These are phyloP conservation scores for Leptodirus hochenwartii DNA, from an alignment of 2,888 invertebrate genomes.

Conservation along the genomic window DNA sequence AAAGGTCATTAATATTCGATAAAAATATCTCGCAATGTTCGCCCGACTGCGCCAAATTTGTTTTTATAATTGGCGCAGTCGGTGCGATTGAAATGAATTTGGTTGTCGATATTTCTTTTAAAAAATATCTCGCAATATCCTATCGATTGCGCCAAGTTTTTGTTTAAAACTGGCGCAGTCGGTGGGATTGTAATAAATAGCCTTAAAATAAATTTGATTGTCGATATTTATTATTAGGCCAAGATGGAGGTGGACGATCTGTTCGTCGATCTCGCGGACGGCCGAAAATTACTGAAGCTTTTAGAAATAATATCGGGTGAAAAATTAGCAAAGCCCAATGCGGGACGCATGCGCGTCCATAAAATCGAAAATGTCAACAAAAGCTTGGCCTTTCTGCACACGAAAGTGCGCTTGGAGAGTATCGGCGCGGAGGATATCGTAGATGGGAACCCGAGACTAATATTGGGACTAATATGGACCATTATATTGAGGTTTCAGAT, in stretches of 20 bases:
- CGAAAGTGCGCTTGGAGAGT: conserved; percentile 91
- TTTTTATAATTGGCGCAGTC: no score
- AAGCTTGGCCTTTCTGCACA: conserved; percentile 86
- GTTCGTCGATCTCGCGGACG: conserved; percentile 91
- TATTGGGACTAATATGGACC: conserved; percentile 97
- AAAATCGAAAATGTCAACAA: conserved; percentile 99
- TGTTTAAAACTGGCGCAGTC: no score
- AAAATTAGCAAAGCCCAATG: conserved; percentile 85
- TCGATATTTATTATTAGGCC: conserved; percentile 50
- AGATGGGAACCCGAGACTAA: conserved; percentile 91
- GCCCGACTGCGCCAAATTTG: no score
- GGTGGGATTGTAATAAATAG: no score
- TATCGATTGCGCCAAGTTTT: no score
- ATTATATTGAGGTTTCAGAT: conserved; percentile 98
- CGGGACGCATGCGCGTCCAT: conserved; percentile 74
- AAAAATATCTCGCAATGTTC: no score
- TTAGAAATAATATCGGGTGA: conserved; percentile 98
- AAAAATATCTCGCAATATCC: no score
- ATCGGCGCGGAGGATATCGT: conserved; percentile 99
- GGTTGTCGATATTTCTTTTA: no score
- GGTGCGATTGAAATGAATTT: no score
- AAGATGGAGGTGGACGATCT: conserved; percentile 97
- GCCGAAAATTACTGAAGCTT: conserved; percentile 76
- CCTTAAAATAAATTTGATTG: no score
- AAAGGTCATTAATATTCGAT: conserved; percentile 46